These are phyloP conservation scores for Serilophus lunatus DNA, from an alignment of 2,113 vertebrate genomes.

Conservation along the genomic window DNA sequence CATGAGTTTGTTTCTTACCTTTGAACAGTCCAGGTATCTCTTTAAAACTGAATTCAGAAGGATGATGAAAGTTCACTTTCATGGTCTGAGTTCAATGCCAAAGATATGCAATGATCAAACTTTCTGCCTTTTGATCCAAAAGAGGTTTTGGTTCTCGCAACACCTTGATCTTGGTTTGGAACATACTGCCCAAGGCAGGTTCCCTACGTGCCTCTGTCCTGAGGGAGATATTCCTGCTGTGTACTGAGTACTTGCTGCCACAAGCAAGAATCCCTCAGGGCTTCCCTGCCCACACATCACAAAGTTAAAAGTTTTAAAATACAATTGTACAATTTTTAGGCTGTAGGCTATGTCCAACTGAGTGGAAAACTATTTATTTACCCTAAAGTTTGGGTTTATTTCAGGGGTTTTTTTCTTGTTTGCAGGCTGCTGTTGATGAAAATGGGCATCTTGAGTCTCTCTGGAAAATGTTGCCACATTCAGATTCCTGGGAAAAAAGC, in stretches of 20 bases:
- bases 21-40: background rate
- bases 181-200: background rate
- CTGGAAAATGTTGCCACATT: background rate
- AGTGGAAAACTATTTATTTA: background rate
- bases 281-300: background rate
- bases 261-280: background rate
- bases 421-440: background rate
- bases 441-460: background rate
- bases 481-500: background rate
- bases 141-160: background rate
- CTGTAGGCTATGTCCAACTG: background rate
- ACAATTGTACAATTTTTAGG: background rate
- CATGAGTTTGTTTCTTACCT: background rate
- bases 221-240: background rate
- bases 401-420: background rate
- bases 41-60: background rate
- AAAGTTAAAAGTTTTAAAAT: background rate
- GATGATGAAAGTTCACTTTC: background rate
- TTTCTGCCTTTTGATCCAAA: background rate
- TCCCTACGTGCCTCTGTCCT: background rate
- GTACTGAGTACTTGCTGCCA: background rate
- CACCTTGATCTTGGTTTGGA: background rate
- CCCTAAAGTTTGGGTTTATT: background rate
- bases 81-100: background rate
- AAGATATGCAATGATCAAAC: background rate